phyloP scores from a whole-genome alignment of 53 echinoderm and acorn worm genomes.

The Glandiceps talaboti region DNA sequence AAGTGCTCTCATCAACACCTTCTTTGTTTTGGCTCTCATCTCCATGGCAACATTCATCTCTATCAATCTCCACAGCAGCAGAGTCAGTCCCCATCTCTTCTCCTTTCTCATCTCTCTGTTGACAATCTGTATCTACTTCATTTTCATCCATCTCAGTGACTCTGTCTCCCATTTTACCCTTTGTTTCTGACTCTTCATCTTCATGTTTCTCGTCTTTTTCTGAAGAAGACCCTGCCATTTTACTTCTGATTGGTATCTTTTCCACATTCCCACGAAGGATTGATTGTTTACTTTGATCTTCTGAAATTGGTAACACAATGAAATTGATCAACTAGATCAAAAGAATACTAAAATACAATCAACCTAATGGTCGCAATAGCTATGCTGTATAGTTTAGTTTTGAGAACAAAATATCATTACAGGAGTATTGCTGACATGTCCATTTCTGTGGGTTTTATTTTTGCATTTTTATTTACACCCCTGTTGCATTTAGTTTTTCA shows the following conservation, averaged over 20 bases:
- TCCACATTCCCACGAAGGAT: not conserved
- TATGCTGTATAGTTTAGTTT: too few species aligned
- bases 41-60: too few species aligned
- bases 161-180: constrained; percentile 6
- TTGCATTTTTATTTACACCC: too few species aligned
- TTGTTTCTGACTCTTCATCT: constrained; percentile 6
- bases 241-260: constrained; percentile 4
- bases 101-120: not conserved
- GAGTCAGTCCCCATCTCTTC: not conserved
- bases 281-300: not conserved
- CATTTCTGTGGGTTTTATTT: too few species aligned
- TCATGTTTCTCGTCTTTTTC: constrained; percentile 1
- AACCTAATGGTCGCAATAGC: too few species aligned
- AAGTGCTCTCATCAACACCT: not conserved
- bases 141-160: constrained; percentile 5
- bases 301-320: not conserved
- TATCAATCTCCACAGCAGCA: too few species aligned
- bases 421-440: too few species aligned
- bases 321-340: too few species aligned
- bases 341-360: too few species aligned
- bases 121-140: not conserved
- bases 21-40: not conserved
- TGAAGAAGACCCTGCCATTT: not conserved
- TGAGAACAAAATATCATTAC: too few species aligned
- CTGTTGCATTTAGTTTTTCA: too few species aligned